Conservation (phyloP, 2,797 vertebrate genomes). For the Phoeniculus purpureus region DNA sequence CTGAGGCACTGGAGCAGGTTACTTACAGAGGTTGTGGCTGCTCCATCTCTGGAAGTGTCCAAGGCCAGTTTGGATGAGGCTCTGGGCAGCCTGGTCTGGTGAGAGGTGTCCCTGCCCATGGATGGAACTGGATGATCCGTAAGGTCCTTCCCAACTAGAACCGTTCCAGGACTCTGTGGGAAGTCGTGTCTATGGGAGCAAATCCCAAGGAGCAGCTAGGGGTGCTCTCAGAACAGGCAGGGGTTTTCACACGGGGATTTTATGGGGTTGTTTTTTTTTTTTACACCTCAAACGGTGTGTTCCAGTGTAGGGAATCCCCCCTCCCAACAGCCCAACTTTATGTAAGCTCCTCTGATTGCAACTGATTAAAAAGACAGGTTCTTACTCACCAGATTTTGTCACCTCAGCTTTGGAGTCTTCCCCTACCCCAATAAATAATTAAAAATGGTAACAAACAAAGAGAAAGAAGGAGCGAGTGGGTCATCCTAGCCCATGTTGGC, state of each 20-base stretch:
- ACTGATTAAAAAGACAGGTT: neutral
- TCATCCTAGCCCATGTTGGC: accelerated
- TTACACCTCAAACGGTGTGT: neutral
- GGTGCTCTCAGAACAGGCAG: neutral
- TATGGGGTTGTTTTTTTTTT: neutral
- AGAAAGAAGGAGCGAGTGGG: neutral
- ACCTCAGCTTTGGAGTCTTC: neutral
- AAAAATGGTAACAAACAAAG: neutral
- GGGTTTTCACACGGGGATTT: neutral
- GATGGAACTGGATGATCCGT: no score
- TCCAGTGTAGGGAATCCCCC: neutral
- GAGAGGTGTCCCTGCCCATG: no score
- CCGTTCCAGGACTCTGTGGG: no score
- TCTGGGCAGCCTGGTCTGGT: no score
- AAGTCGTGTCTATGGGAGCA: neutral
- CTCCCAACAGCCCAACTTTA: neutral
- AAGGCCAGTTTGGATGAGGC: no score
- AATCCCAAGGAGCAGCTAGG: neutral
- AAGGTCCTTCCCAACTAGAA: no score
- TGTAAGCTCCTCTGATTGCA: neutral
- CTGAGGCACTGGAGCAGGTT: no score
- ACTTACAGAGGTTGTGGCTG: no score
- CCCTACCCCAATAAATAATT: neutral
- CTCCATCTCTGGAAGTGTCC: no score
- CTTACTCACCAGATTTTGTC: neutral